These are phyloP conservation scores for Protonibea diacanthus DNA, from an alignment of 2,797 vertebrate species.

Conservation along the genomic window DNA sequence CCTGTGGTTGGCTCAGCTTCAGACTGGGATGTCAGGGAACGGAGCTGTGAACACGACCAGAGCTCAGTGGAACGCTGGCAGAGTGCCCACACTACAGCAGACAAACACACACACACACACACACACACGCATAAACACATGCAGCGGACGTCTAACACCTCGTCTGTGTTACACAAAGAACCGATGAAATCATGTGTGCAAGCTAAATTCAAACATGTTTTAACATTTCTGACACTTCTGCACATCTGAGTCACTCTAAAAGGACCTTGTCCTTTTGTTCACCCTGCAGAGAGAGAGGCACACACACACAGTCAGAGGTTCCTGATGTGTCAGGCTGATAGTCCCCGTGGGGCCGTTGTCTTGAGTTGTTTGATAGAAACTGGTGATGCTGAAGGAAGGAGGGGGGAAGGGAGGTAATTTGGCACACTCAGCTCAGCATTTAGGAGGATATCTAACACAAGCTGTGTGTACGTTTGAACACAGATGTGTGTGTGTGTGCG, in stretches of 20 bases:
- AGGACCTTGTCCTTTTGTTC: constrained; percentile 59
- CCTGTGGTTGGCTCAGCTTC: constrained; percentile 74
- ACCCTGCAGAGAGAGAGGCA: constrained; percentile 44
- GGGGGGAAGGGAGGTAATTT: constrained; percentile 37
- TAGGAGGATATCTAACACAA: neutral
- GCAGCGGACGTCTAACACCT: constrained; percentile 52
- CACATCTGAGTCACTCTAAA: constrained; percentile 53
- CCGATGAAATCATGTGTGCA: constrained; percentile 34
- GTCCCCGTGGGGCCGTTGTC: constrained; percentile 52
- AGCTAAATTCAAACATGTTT: constrained; percentile 41
- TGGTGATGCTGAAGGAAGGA: constrained; percentile 39
- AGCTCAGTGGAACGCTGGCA: constrained; percentile 80
- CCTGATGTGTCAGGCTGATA: constrained; percentile 59
- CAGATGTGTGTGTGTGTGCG: neutral
- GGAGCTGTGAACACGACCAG: constrained; percentile 82
- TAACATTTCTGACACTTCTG: constrained; percentile 58
- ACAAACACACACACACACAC: constrained; percentile 44
- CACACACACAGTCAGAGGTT: constrained; percentile 22
- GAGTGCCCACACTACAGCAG: constrained; percentile 73
- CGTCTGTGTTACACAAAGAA: constrained; percentile 42
- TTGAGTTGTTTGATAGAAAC: constrained; percentile 58
- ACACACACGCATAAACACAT: constrained; percentile 28
- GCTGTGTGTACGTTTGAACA: constrained; percentile 8
- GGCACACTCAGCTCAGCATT: constrained; percentile 38
- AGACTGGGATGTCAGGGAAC: constrained; percentile 74